Evolutionary conservation across 2,113 vertebrate genomes (phyloP), one percentile per base, ranked within the genome.

Genomic region (Ploceus nigricollis): DNA sequence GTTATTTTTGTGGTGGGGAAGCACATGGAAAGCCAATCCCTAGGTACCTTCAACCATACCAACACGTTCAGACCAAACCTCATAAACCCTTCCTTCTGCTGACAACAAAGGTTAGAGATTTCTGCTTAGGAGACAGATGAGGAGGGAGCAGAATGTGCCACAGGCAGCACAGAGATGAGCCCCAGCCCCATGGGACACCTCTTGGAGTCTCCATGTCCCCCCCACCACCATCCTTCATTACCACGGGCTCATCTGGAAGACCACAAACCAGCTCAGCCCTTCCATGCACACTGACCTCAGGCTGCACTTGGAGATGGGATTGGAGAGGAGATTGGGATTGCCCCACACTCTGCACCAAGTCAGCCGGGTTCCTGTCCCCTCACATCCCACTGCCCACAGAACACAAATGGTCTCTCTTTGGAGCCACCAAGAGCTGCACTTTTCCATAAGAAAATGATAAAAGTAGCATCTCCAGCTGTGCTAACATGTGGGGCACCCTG

Each of bases 181-280:
- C 24, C 79, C 58, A 39, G 73, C 15, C 54, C 48, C 91, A 21
- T 0, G 0, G 53, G 50, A 45, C 50, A n/a, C n/a, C 11, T 10
- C 16, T 8, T 2, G 69, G 6, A 31, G 11, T 16, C 40, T 75
- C 56, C 6, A 3, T 5, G 1, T 50, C 30, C 50, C 61, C 53
- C 37, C 61, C 60, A 30, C 12, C 8, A 14, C 50, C 66, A 39
- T 10, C 57, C 40, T 31, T 10, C 16, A 21, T 22, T 17, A 31
- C 39, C 5, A 39, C 0, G 0, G 64, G 35, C 27, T 87, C 6
- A 11, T 25, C 57, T 40, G 47, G 35, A 21, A 83, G 23, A 33
- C 35, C 45, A 22, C 28, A 53, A 56, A 78, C 7, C 45, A 87
- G 82, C 91, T 81, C 87, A 33, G 17, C n/a, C 56, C 50, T 64